Base-by-base conservation (phyloP, 2,888 invertebrate genomes). In the Sesia apiformis region DNA sequence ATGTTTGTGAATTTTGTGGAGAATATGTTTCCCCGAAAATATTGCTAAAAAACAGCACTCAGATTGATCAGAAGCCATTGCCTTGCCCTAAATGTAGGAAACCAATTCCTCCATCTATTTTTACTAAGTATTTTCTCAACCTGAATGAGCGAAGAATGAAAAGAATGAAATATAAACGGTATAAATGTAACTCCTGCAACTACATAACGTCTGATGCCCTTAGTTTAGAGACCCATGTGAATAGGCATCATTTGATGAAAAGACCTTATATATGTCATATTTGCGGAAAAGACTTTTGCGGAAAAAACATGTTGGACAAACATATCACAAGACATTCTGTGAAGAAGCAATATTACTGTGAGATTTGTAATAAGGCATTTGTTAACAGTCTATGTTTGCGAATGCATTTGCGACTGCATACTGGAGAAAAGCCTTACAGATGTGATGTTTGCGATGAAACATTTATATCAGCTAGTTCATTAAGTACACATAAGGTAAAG, bases 381-480 rank as follows among this genome's bases (percentile, higher is more conserved):
- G 74, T 74, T 0, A 76, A 74, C 53, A 69, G 67, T 42, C 73
- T 71, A 0, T 74, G 74, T 55, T 55, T 78, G 0, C 71, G 73
- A 55, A 72, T 75, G 71, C 78, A 78, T 56, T 58, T 69, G 4
- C 63, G 76, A 46, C 62, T 72, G 40, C 78, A 78, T 50, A 78
- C 77, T 0, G 76, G 76, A 0, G 78, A 76, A 55, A 58, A 62
- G 5, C 77, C 78, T 0, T 77, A 78, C 5, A 53, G 69, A 6
- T 78, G 78, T 55, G 73, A 78, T 40, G 55, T 74, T 3, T 78
- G 78, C 39, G 69, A 62, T 0, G 69, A 72, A 53, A 69, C 64
- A 50, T 78, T 78, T 57, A 66, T 75, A 4, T 75, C 78, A 3
- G 71, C 73, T 0, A 77, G 75, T 49, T 70, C 71, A 52, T 70